Evolutionary conservation across 2,888 invertebrate species (phyloP).

Genomic region (Drosophila macrospina): DNA sequence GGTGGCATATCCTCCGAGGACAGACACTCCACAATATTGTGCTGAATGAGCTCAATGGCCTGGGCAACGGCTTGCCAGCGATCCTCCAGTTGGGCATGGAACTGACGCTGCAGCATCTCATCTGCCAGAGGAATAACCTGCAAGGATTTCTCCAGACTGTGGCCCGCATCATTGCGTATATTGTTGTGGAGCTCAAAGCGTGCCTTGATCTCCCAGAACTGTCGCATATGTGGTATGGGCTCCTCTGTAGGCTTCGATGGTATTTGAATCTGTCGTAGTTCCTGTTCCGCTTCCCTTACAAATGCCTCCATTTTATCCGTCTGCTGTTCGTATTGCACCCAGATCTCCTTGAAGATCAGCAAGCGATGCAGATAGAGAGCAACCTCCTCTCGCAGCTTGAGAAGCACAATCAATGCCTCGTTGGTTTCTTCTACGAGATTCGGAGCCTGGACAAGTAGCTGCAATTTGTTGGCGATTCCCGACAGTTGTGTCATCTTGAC

Average conservation of each 20-base stretch:
- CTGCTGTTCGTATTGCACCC: constrained; percentile 90
- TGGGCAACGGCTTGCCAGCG: constrained; percentile 90
- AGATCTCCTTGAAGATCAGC: constrained; percentile 91
- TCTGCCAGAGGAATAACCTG: constrained; percentile 93
- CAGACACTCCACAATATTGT: constrained; percentile 89
- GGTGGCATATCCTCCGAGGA: constrained; percentile 91
- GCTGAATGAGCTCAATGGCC: constrained; percentile 89
- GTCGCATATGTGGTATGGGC: constrained; percentile 90
- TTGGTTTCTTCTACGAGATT: constrained; percentile 91
- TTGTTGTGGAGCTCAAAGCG: constrained; percentile 94
- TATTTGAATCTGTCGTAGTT: constrained; percentile 88
- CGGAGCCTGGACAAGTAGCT: constrained; percentile 91
- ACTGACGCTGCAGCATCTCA: constrained; percentile 92
- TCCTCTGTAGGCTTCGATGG: constrained; percentile 87
- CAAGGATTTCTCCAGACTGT: constrained; percentile 91
- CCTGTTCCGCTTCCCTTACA: constrained; percentile 90
- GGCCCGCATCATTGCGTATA: constrained; percentile 90
- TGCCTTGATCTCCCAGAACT: constrained; percentile 95
- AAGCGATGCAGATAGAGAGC: constrained; percentile 90
- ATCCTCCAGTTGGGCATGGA: constrained; percentile 91
- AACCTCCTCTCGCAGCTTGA: constrained; percentile 91
- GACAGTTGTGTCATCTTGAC: constrained; percentile 91
- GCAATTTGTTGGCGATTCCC: constrained; percentile 90
- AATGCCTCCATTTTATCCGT: constrained; percentile 91
- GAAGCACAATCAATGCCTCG: constrained; percentile 89